Evolutionary conservation across 2,797 vertebrate species (phyloP).

Genomic region (Sebastes iracundus): DNA sequence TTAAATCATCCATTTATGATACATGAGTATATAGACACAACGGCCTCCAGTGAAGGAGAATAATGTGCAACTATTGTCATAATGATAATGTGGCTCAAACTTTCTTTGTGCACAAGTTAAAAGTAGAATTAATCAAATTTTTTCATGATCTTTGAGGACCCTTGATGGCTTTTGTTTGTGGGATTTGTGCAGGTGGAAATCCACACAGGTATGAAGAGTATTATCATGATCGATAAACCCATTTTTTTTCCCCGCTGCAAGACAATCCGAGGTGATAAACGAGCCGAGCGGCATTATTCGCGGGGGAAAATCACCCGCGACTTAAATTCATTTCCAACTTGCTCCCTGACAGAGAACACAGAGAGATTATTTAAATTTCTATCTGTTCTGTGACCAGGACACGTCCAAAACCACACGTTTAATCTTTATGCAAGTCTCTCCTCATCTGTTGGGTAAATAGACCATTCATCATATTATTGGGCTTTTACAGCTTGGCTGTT

Average conservation of each 20-base stretch:
- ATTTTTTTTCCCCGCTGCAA: conserved; percentile 18
- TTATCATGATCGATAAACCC: conserved; percentile 55
- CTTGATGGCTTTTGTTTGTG: not conserved
- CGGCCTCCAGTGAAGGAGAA: conserved; percentile 21
- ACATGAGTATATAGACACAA: conserved; percentile 24
- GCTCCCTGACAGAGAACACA: conserved; percentile 55
- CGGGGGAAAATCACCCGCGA: conserved; percentile 13
- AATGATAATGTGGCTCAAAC: conserved; percentile 34
- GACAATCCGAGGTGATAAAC: conserved; percentile 55
- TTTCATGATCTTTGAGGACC: not conserved
- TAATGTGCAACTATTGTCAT: conserved; percentile 19
- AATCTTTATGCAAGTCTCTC: conserved; percentile 69
- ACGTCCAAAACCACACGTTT: conserved; percentile 56
- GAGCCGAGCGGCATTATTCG: conserved; percentile 14
- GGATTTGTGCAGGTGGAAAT: conserved; percentile 26
- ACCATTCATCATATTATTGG: conserved; percentile 78
- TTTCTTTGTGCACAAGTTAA: conserved; percentile 15
- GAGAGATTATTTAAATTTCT: conserved; percentile 59
- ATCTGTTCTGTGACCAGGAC: conserved; percentile 54
- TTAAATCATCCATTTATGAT: conserved; percentile 65
- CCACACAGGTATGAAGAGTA: conserved; percentile 38
- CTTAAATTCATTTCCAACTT: conserved; percentile 61
- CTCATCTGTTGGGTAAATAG: conserved; percentile 77
- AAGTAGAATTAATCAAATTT: conserved; percentile 20
- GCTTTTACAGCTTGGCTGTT: conserved; percentile 72